These are phyloP conservation scores for Drosophila tripunctata DNA, from an alignment of 2,888 invertebrate genomes.

Conservation along the genomic window DNA sequence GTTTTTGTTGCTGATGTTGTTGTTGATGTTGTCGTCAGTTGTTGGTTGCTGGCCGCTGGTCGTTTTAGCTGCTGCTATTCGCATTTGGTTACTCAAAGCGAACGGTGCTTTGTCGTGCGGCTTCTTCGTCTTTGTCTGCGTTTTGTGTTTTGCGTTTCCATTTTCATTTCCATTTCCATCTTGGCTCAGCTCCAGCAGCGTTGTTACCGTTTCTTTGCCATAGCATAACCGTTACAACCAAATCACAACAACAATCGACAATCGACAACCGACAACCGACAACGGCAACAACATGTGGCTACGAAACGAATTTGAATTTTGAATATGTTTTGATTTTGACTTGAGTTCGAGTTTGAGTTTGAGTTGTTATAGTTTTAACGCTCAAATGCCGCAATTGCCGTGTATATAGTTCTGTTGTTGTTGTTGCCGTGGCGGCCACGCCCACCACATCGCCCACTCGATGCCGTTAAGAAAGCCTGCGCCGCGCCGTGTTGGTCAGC, in stretches of 20 bases:
- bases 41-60: constrained; percentile 42
- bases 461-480: constrained; percentile 45
- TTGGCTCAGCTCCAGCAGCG: constrained; percentile 22
- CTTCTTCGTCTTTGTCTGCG: constrained; percentile 12
- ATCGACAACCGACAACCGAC: constrained; percentile 14
- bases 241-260: constrained; percentile 22
- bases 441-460: constrained; percentile 42
- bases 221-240: constrained; percentile 62
- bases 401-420: constrained; percentile 27
- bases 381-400: constrained; percentile 52
- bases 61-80: constrained; percentile 80
- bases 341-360: background rate
- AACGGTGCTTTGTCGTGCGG: constrained; percentile 78
- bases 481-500: constrained; percentile 47
- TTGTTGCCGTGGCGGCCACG: constrained; percentile 53
- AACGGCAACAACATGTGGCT: constrained; percentile 50
- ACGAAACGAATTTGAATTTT: constrained; percentile 53
- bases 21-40: constrained; percentile 20
- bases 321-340: constrained; percentile 35
- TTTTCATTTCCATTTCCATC: constrained; percentile 20
- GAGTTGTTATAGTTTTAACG: constrained; percentile 31
- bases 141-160: constrained; percentile 7
- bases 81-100: constrained; percentile 83
- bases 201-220: constrained; percentile 64
- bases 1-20: constrained; percentile 14